These are phyloP conservation scores for Dolichallabes microphthalmus DNA, from an alignment of 2,113 vertebrate species.

Conservation along the genomic window DNA sequence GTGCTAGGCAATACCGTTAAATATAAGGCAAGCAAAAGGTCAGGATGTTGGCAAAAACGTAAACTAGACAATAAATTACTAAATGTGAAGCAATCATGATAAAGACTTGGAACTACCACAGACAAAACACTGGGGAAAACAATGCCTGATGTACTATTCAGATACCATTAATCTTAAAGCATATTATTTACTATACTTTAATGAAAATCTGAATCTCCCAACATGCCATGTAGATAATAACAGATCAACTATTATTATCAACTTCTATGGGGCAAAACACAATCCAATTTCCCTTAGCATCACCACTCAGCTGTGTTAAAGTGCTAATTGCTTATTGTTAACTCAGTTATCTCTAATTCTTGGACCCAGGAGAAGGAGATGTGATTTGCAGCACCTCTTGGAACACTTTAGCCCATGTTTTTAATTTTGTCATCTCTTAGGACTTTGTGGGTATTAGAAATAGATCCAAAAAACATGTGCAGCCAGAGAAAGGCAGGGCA, in stretches of 20 bases:
- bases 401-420: slow-evolving; percentile 7
- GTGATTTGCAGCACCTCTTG: slow-evolving; percentile 7
- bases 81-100: not conserved
- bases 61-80: not conserved
- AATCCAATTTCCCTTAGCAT: slow-evolving; percentile 9
- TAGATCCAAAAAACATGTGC: slow-evolving; percentile 23
- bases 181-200: not conserved
- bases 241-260: not conserved
- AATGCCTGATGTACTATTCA: not conserved
- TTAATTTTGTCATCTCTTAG: slow-evolving; percentile 24
- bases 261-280: not conserved
- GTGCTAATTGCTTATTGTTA: slow-evolving; percentile 37
- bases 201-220: not conserved
- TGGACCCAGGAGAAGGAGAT: not conserved
- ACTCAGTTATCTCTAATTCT: slow-evolving; percentile 45
- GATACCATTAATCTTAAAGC: not conserved
- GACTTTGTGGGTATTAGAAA: slow-evolving; percentile 54
- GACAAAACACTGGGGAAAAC: not conserved
- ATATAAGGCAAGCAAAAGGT: not conserved
- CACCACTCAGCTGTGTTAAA: slow-evolving; percentile 11
- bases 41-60: not conserved
- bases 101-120: not conserved
- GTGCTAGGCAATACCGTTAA: not conserved
- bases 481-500: slow-evolving; percentile 36
- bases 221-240: not conserved